These are phyloP conservation scores for Phymatocera aterrima DNA, from an alignment of 2,888 invertebrate genomes.

Conservation along the genomic window DNA sequence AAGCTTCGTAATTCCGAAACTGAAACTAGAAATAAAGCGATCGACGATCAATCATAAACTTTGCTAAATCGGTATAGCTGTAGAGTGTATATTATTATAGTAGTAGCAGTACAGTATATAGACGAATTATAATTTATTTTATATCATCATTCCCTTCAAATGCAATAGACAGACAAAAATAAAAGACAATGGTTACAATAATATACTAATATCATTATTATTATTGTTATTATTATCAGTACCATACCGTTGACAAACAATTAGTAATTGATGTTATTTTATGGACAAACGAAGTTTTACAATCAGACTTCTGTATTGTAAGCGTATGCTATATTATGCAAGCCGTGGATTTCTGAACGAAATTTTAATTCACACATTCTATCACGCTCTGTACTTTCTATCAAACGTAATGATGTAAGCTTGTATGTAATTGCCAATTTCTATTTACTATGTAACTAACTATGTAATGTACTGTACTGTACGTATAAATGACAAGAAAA, in stretches of 20 bases:
- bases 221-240: constrained; percentile 6
- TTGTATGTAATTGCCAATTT: background rate
- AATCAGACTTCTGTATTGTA: background rate
- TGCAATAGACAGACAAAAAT: constrained; percentile 33
- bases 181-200: constrained; percentile 31
- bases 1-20: too few species aligned
- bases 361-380: too few species aligned
- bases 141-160: constrained; percentile 4
- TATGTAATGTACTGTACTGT: too few species aligned
- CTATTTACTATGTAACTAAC: background rate
- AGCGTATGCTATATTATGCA: too few species aligned
- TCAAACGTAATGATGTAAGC: too few species aligned
- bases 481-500: constrained; percentile 5
- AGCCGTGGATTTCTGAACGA: too few species aligned
- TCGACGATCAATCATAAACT: too few species aligned
- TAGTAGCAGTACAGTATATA: background rate
- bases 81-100: too few species aligned
- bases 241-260: constrained; percentile 19
- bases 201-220: constrained; percentile 19
- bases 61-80: too few species aligned
- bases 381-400: too few species aligned
- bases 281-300: background rate
- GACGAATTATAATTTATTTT: constrained; percentile 6
- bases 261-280: background rate
- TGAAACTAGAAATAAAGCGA: too few species aligned